phyloP scores from a whole-genome alignment of 2,113 vertebrate species.

The Phrynocephalus versicolor region DNA sequence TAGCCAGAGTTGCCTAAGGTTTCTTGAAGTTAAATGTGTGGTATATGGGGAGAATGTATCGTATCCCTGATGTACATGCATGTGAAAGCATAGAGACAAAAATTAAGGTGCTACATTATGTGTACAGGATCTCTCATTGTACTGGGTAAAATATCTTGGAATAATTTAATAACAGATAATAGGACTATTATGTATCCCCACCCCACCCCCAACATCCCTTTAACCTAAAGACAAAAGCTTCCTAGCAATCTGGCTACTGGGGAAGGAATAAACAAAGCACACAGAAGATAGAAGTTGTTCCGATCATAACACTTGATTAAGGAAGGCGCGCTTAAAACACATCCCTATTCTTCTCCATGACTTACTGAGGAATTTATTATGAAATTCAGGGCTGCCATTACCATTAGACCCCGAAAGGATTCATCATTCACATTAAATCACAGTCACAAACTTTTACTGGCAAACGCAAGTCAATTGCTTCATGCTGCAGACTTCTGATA shows the following conservation, averaged over 20 bases:
- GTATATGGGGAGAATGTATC: not conserved
- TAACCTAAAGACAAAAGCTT: not conserved
- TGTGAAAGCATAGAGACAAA: not conserved
- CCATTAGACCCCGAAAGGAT: too few relatives aligned
- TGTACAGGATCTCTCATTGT: not conserved
- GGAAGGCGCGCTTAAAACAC: not conserved
- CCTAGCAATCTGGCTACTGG: not conserved
- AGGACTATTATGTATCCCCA: not conserved
- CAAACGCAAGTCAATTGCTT: too few relatives aligned
- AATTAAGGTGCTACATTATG: not conserved
- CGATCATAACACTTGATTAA: too few relatives aligned
- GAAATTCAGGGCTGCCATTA: not conserved
- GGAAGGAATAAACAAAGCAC: not conserved
- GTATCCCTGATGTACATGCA: not conserved
- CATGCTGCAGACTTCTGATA: too few relatives aligned
- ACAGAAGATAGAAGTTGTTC: not conserved
- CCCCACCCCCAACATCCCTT: not conserved
- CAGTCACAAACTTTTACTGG: too few relatives aligned
- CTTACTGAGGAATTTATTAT: not conserved
- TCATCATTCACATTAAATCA: too few relatives aligned
- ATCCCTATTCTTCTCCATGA: not conserved
- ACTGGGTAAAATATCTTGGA: conserved; percentile 7
- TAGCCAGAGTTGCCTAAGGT: not conserved
- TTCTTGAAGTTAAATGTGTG: not conserved
- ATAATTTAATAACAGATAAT: conserved; percentile 8